Conservation (phyloP, 2,888 invertebrate genomes). For the Drosophila eohydei region DNA sequence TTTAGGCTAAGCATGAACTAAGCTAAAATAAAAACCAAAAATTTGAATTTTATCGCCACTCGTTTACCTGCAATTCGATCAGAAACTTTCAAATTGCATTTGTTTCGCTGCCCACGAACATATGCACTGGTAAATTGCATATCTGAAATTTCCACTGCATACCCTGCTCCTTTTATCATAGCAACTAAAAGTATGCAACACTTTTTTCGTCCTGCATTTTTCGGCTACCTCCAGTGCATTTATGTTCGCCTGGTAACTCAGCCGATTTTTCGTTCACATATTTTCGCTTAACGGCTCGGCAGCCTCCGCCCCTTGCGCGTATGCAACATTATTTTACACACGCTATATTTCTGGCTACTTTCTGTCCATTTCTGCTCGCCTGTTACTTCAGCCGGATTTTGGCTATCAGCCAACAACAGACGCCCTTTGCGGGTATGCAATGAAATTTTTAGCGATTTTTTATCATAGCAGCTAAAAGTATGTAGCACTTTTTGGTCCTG, state of each 20-base stretch:
- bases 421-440: too few relatives aligned
- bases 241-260: conserved; percentile 6
- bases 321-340: neutral
- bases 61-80: neutral
- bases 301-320: neutral
- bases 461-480: conserved; percentile 7
- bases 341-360: neutral
- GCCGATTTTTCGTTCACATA: neutral
- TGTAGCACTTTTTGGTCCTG: neutral
- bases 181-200: conserved; percentile 13
- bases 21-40: neutral
- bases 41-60: neutral
- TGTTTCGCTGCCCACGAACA: neutral
- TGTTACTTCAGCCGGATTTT: conserved; percentile 4
- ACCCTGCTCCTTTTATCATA: neutral
- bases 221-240: neutral
- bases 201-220: neutral
- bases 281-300: neutral
- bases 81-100: neutral
- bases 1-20: neutral
- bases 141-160: neutral
- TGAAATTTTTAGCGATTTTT: too few relatives aligned
- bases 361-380: conserved; percentile 1
- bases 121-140: conserved; percentile 6
- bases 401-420: too few relatives aligned